Conservation (phyloP, 2,888 invertebrate species). For the Hydriomena furcata region DNA sequence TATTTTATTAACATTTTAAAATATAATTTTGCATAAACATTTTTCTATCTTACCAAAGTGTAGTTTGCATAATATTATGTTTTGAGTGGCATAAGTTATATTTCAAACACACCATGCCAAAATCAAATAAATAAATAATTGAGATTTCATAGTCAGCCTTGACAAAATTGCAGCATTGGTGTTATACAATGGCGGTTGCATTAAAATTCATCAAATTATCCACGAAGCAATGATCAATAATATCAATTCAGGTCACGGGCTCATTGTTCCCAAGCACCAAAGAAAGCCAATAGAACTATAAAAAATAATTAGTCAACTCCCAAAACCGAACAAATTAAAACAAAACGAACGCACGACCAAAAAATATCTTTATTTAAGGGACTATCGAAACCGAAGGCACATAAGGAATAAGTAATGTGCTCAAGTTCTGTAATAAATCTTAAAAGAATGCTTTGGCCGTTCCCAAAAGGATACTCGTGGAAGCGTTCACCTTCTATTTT, state of each 20-base stretch:
- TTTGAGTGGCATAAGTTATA: neutral
- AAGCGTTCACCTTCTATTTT: conserved; percentile 83
- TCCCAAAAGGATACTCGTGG: conserved; percentile 82
- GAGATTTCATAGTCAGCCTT: no score
- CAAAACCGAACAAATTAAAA: conserved; percentile 36
- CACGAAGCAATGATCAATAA: conserved; percentile 11
- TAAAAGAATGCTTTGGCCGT: conserved; percentile 82
- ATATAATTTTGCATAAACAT: conserved; percentile 3
- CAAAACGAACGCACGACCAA: conserved; percentile 45
- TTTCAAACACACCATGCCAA: no score
- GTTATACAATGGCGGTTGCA: conserved; percentile 12
- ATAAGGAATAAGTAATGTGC: conserved; percentile 82
- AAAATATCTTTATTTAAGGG: conserved; percentile 59
- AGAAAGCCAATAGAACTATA: conserved; percentile 24
- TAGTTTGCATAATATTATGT: no score
- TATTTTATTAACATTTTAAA: neutral
- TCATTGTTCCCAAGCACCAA: conserved; percentile 31
- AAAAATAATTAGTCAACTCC: conserved; percentile 32
- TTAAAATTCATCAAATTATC: conserved; percentile 16
- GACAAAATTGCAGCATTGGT: conserved; percentile 4
- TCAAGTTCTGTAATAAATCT: conserved; percentile 82
- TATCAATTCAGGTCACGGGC: conserved; percentile 29
- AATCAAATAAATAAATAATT: no score
- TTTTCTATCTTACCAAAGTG: no score
- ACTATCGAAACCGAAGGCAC: conserved; percentile 70